Percentiles rank a stretch among this genome's conserved stretches.
Evolutionary conservation across 2,113 vertebrate species (phyloP).

Genomic region (Scortum barcoo): DNA sequence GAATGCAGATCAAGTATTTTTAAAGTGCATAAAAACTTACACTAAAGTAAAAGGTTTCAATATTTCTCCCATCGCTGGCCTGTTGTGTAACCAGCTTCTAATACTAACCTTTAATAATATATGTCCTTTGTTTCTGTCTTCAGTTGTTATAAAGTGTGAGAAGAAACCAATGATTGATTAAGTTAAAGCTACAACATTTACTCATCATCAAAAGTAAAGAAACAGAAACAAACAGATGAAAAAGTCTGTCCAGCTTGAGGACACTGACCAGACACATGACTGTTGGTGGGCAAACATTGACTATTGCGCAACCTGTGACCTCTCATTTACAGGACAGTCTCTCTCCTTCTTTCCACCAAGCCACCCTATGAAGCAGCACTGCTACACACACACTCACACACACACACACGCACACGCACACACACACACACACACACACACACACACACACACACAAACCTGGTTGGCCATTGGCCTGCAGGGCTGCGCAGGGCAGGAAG

Average conservation of each 20-base stretch:
- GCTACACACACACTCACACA: too few relatives aligned
- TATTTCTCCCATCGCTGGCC: background rate
- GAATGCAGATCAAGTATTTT: background rate
- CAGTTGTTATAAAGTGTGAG: background rate
- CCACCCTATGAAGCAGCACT: slow-evolving; percentile 36
- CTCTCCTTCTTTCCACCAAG: slow-evolving; percentile 45
- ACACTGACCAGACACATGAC: slow-evolving; percentile 29
- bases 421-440: slow-evolving; percentile 45
- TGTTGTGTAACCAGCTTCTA: background rate
- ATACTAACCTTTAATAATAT: background rate
- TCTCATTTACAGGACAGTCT: slow-evolving; percentile 50
- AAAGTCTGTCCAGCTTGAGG: background rate
- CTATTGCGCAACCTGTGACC: slow-evolving; percentile 48
- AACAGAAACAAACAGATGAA: too few relatives aligned
- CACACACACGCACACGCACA: slow-evolving; percentile 30
- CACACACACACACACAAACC: slow-evolving; percentile 62
- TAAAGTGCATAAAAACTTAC: background rate
- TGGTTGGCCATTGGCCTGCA: slow-evolving; percentile 81
- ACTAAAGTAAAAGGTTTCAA: background rate
- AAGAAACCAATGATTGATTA: background rate
- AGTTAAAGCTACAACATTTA: too few relatives aligned
- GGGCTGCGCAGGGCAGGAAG: slow-evolving; percentile 88
- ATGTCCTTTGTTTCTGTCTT: background rate
- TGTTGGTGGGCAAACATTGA: slow-evolving; percentile 54
- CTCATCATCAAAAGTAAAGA: too few relatives aligned